phyloP scores from a whole-genome alignment of 2,797 vertebrate genomes.

The Threskiornis aethiopicus region DNA sequence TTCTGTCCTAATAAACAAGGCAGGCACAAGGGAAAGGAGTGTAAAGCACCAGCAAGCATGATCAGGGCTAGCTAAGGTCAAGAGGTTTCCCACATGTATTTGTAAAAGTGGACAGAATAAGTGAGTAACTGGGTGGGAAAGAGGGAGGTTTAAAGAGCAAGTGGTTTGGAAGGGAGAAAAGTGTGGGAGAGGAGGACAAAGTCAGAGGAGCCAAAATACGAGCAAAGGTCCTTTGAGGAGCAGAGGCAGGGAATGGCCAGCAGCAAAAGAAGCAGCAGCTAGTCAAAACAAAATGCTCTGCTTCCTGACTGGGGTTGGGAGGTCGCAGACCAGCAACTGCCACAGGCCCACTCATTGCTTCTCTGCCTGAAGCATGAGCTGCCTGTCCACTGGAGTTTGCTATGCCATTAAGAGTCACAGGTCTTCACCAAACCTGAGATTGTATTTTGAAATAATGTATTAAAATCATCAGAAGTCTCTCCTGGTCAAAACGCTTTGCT shows the following conservation, averaged over 20 bases:
- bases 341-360: not conserved
- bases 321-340: not conserved
- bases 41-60: not conserved
- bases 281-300: slow-evolving; percentile 10
- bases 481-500: not conserved
- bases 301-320: not conserved
- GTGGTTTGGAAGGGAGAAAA: not conserved
- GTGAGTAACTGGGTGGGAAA: not conserved
- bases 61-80: not conserved
- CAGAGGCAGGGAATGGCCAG: not conserved
- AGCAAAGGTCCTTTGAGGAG: not conserved
- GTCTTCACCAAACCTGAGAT: not conserved
- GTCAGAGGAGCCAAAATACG: not conserved
- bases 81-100: not conserved
- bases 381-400: not conserved
- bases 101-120: not conserved
- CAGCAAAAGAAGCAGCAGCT: not conserved
- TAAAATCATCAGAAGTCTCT: not conserved
- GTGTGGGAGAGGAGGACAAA: slow-evolving; percentile 3
- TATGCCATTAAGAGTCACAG: not conserved
- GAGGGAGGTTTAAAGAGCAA: not conserved
- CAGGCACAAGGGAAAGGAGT: not conserved
- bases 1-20: not conserved
- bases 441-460: not conserved
- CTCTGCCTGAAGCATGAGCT: not conserved